Evolutionary conservation across 2,113 vertebrate species (phyloP).

Genomic region (Tyrannus savana): DNA sequence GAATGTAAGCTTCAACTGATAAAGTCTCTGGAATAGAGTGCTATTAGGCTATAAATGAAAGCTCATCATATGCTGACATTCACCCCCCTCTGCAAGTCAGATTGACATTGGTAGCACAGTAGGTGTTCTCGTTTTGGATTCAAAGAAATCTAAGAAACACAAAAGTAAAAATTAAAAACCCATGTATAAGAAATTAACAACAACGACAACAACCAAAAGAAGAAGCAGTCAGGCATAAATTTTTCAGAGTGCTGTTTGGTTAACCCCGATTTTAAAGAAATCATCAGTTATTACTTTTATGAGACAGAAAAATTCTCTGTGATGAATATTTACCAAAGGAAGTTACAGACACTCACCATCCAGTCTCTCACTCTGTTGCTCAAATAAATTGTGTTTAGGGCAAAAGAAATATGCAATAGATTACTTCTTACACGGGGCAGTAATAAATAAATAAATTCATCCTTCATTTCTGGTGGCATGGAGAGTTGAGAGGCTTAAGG

Average conservation of each 20-base stretch:
- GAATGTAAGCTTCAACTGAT: neutral
- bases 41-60: constrained; percentile 22
- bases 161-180: constrained; percentile 22
- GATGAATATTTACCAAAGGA: neutral
- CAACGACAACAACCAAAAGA: neutral
- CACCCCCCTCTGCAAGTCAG: neutral
- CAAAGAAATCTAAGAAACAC: neutral
- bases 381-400: neutral
- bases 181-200: neutral
- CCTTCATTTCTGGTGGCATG: neutral
- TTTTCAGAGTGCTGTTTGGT: neutral
- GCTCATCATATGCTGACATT: neutral
- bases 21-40: neutral
- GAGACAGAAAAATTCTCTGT: neutral
- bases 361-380: neutral
- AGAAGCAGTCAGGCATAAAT: neutral
- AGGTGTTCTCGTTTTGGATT: neutral
- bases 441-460: neutral
- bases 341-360: neutral
- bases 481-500: neutral
- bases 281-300: neutral
- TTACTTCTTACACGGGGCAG: neutral
- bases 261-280: neutral
- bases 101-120: constrained; percentile 23
- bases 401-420: neutral